A percentile compares a stretch with the other conserved stretches of the same genome.
Evolutionary conservation across 2,888 invertebrate genomes (phyloP).

Genomic region (Ectropis crepuscularia): DNA sequence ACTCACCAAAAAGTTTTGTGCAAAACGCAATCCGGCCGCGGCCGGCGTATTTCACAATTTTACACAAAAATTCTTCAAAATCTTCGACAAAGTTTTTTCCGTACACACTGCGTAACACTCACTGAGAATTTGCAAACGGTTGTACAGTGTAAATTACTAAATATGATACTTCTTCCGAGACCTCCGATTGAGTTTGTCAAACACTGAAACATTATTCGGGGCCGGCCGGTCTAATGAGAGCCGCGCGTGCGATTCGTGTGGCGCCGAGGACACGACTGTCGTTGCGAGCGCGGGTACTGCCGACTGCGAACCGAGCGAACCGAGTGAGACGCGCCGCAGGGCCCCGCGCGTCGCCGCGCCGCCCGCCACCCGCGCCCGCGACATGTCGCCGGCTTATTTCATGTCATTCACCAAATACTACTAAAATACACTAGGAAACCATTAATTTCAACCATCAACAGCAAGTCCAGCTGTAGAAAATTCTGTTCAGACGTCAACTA

Average conservation of each 20-base stretch:
- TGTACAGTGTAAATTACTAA: conserved; percentile 82
- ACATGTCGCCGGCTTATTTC: conserved; percentile 50
- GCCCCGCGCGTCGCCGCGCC: conserved; percentile 44
- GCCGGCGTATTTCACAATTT: conserved; percentile 83
- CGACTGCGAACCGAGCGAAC: conserved; percentile 41
- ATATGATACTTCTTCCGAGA: conserved; percentile 82
- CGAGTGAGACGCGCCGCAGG: conserved; percentile 42
- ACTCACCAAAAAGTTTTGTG: conserved; percentile 82
- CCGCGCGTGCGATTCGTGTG: conserved; percentile 80
- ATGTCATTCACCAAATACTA: conserved; percentile 76
- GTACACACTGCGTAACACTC: conserved; percentile 85
- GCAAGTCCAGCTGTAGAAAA: conserved; percentile 24
- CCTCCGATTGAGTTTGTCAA: conserved; percentile 84
- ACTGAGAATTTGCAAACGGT: conserved; percentile 83
- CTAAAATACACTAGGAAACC: conserved; percentile 46
- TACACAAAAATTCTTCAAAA: conserved; percentile 84
- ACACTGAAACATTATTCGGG: conserved; percentile 85
- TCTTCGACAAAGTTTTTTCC: conserved; percentile 85
- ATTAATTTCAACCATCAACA: conserved; percentile 20
- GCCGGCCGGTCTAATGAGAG: conserved; percentile 80
- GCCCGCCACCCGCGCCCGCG: conserved; percentile 19
- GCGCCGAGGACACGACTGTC: conserved; percentile 81
- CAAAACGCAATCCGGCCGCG: conserved; percentile 78
- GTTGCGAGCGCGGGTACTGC: conserved; percentile 57
- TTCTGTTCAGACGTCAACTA: background rate